Evolutionary conservation across 2,888 invertebrate genomes (phyloP), one percentile per base, ranked within the genome.

Genomic region (Melieria picta): DNA sequence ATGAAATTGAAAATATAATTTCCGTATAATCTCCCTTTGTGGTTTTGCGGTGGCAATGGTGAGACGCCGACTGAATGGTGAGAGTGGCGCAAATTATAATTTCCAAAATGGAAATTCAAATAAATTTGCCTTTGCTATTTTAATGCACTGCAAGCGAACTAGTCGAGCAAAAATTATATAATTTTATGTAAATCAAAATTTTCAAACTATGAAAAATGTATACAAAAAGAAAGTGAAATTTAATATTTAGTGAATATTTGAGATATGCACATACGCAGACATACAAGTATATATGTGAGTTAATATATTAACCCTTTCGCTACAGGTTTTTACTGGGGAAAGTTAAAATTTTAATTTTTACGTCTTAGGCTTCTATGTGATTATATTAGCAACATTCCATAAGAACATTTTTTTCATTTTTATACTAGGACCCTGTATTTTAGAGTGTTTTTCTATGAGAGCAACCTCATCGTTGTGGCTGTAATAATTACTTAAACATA

Each of bases 1-100:
- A 76, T 75, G 72, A 75, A 75, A 77, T 75, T 75, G 77, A 74
- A 77, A 77, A 77, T 77, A 76, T 76, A 78, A 78, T 78, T 76
- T 78, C 78, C 77, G 76, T 67, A 75, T 76, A 75, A 78, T 75
- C 75, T 76, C 72, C 73, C 73, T 74, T 75, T 71, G 68, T 7
- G 45, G 60, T 7, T 50, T 11, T 50, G 9, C 10, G 50, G 10
- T 50, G 50, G 50, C 2, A 48, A 13, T 48, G 50, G 42, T 50
- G 50, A 30, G 30, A 30, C 30, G 30, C 30, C 30, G 30, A 30
- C 30, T 30, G 30, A 30, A 30, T 30, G 30, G 30, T 30, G 30
- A 30, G 9, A 50, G 50, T 50, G 11, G 50, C 11, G 11, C 10
- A 50, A 50, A 50, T 10, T 50, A 50, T 50, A 10, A 10, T 50